Base-by-base conservation (phyloP, 2,113 vertebrate genomes). In the Vicugna pacos region DNA sequence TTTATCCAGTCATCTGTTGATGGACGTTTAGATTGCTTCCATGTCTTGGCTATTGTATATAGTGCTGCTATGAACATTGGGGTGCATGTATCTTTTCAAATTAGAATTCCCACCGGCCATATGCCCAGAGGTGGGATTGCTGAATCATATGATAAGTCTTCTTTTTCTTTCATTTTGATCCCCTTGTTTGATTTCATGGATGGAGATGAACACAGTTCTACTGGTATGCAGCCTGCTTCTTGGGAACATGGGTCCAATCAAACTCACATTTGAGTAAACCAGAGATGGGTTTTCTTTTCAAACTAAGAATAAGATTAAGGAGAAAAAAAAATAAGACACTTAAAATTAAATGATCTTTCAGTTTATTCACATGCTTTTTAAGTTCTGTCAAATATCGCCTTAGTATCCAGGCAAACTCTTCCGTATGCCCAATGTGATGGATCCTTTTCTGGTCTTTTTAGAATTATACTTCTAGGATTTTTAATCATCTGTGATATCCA, bases 251-350 rank as follows among this genome's bases (percentile, higher is more conserved):
- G 64, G 54, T 85, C 70, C 70, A 84, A 15, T 86, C 82, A 89
- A 65, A 87, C 56, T 86, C 52, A 90, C 19, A 60, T 91, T 42
- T 42, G 38, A 42, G 62, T 48, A 95, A 96, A 86, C 26, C 42
- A 96, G 46, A 2, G 48, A 50, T 62, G 96, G 42, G 19, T 50
- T 93, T 96, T 88, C 79, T 97, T 96, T 93, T 89, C 52, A 93
- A 95, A 89, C 12, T 67, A 91, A 91, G 60, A 70, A 58, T 96
- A 83, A 94, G 92, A 75, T 52, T 84, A 95, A 91, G 64, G 84
- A 96, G 64, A 80, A 69, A 96, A 92, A 70, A 91, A 50, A 77
- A 54, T 46, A 91, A 89, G 81, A 54, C 35, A 56, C 9, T 82
- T 76, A 54, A 93, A 96, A 96, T 87, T 50, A 91, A 91, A 35